Conservation (phyloP, 2,888 invertebrate genomes). For the Epinotia demarniana region DNA sequence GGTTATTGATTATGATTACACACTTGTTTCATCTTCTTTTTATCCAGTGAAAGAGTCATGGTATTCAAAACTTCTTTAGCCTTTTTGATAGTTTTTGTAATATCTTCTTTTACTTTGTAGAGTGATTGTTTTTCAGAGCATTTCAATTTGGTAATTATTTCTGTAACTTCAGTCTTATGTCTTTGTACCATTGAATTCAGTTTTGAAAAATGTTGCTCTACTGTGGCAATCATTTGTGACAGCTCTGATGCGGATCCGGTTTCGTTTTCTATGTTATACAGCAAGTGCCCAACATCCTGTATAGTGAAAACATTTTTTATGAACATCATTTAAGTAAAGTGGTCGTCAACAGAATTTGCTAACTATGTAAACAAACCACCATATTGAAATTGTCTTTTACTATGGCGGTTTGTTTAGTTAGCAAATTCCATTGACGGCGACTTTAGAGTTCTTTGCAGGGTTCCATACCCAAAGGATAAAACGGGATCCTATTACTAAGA, state of each 20-base stretch:
- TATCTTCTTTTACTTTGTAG: conserved; percentile 59
- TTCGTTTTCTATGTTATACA: conserved; percentile 68
- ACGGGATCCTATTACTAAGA: no score
- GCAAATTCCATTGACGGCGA: no score
- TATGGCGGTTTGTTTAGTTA: no score
- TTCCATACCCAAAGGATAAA: no score
- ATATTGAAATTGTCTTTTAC: no score
- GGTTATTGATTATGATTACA: background rate
- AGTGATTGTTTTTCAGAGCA: conserved; percentile 66
- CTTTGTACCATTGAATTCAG: conserved; percentile 81
- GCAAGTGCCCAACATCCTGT: conserved; percentile 73
- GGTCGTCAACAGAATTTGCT: no score
- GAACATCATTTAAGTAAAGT: background rate
- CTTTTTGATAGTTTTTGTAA: conserved; percentile 64
- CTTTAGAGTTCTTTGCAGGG: no score
- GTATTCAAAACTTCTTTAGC: conserved; percentile 59
- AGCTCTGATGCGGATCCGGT: conserved; percentile 61
- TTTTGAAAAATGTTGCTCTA: conserved; percentile 82
- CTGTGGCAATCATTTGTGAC: conserved; percentile 60
- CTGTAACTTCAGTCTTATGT: conserved; percentile 75
- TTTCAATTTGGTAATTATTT: conserved; percentile 64
- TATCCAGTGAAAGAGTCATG: conserved; percentile 55
- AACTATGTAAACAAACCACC: no score
- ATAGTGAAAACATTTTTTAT: conserved; percentile 43
- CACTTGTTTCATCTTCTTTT: conserved; percentile 65